Conservation (phyloP, 2,113 vertebrate genomes). For the Pelecanoides urinatrix region DNA sequence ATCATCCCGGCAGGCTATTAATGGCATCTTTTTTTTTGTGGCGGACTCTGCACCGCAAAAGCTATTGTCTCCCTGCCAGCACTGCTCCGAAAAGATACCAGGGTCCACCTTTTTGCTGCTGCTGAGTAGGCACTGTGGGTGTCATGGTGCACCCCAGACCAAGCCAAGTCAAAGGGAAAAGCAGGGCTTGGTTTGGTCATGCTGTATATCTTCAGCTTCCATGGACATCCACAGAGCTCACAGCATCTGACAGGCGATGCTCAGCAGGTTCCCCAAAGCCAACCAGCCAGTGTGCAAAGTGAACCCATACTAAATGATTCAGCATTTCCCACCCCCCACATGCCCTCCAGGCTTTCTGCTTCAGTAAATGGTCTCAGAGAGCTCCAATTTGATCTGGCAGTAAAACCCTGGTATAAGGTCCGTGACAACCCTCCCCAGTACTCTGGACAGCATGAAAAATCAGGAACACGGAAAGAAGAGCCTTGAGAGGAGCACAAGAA, state of each 20-base stretch:
- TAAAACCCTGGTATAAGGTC: not conserved
- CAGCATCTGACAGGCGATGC: not conserved
- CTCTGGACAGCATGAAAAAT: not conserved
- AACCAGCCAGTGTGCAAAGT: not conserved
- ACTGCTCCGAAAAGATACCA: not conserved
- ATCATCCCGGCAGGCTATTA: not conserved
- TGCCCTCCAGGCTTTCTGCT: not conserved
- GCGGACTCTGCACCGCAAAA: not conserved
- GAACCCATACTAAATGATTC: not conserved
- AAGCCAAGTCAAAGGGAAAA: not conserved
- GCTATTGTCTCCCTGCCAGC: not conserved
- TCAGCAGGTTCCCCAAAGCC: constrained; percentile 8
- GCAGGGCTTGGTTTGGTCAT: not conserved
- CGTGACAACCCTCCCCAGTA: not conserved
- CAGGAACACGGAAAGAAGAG: not conserved
- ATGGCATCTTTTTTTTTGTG: not conserved
- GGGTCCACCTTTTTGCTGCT: not conserved
- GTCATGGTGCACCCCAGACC: not conserved
- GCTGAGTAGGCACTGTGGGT: not conserved
- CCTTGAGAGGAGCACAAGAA: not conserved
- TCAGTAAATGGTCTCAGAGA: not conserved
- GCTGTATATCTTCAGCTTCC: not conserved
- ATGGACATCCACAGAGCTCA: not conserved
- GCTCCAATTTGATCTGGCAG: not conserved
- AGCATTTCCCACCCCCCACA: not conserved